Percentiles rank a stretch among this genome's conserved stretches.
These are phyloP conservation scores for Philhelius pedissequus DNA, from an alignment of 2,888 invertebrate species.

Conservation along the genomic window DNA sequence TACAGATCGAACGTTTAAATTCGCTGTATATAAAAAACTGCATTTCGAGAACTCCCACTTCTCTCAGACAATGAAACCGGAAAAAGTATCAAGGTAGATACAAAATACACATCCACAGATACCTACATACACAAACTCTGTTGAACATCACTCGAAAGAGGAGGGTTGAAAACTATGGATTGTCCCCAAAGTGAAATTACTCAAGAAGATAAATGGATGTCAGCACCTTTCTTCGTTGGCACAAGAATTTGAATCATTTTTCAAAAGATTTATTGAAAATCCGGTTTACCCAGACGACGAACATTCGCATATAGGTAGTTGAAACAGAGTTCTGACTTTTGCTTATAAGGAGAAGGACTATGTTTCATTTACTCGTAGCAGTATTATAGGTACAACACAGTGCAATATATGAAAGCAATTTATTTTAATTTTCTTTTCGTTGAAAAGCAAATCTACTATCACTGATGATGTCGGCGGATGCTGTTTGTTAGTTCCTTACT, in stretches of 20 bases:
- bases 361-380: not conserved
- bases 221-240: conserved; percentile 60
- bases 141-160: conserved; percentile 12
- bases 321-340: not conserved
- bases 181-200: conserved; percentile 66
- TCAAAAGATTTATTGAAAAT: conserved; percentile 63
- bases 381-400: not conserved
- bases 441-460: conserved; percentile 47
- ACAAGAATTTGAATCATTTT: conserved; percentile 67
- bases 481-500: not conserved
- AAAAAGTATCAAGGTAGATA: too few relatives aligned
- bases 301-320: conserved; percentile 33
- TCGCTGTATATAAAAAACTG: not conserved
- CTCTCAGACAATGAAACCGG: not conserved
- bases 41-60: not conserved
- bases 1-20: not conserved
- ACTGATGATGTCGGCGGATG: not conserved
- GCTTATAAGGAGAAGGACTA: not conserved
- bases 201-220: conserved; percentile 68
- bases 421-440: conserved; percentile 52
- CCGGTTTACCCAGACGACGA: conserved; percentile 40
- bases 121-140: not conserved
- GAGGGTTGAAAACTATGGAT: conserved; percentile 25
- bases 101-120: too few relatives aligned
- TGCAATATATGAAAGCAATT: conserved; percentile 40